Percentiles rank a stretch among this genome's conserved stretches.
Conservation (phyloP, 1,140 invertebrate species). For the Rhyzopertha dominica region DNA sequence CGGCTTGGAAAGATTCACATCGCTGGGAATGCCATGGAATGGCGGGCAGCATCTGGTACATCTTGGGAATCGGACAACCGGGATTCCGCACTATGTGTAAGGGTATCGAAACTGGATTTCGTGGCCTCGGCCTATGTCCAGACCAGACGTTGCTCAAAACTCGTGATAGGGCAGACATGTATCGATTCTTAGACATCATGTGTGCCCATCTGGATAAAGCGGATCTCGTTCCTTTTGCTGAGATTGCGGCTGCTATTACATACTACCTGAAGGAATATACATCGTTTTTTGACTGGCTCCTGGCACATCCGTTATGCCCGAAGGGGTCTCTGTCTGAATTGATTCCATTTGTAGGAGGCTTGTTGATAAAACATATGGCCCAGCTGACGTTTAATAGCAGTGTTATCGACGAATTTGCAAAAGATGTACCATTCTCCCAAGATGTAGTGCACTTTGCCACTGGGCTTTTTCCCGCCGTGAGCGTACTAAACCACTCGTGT, state of each 20-base stretch:
- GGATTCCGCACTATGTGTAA: constrained; percentile 60
- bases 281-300: constrained; percentile 47
- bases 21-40: constrained; percentile 68
- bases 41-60: constrained; percentile 55
- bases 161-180: too few relatives aligned
- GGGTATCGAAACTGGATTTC: constrained; percentile 42
- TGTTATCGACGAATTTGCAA: constrained; percentile 35
- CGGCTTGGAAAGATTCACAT: constrained; percentile 61
- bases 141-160: too few relatives aligned
- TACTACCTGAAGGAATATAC: constrained; percentile 52
- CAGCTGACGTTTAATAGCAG: constrained; percentile 74
- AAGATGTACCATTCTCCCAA: constrained; percentile 28
- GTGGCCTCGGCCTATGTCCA: constrained; percentile 37
- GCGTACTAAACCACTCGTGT: constrained; percentile 89
- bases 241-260: constrained; percentile 57
- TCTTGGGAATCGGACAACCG: constrained; percentile 72
- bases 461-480: constrained; percentile 82
- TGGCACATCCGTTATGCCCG: constrained; percentile 26
- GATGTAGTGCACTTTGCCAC: constrained; percentile 66
- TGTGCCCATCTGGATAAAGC: constrained; percentile 9
- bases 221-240: constrained; percentile 41
- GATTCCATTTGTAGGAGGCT: constrained; percentile 49
- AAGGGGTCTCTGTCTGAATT: constrained; percentile 45
- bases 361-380: constrained; percentile 64
- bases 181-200: constrained; percentile 8